Conservation (phyloP, 1,140 invertebrate genomes). For the Caenorhabditis tropicalis region DNA sequence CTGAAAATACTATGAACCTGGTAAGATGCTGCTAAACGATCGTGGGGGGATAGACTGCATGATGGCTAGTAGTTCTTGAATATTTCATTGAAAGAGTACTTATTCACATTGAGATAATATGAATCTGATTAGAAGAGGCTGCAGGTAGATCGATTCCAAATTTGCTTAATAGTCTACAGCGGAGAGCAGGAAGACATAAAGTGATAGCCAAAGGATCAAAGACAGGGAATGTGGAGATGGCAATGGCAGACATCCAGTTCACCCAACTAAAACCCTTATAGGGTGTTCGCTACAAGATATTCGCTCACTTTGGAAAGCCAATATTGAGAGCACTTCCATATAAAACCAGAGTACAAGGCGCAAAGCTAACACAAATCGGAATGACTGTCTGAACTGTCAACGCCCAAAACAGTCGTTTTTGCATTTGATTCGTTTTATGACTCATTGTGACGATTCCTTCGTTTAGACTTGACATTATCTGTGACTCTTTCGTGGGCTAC, state of each 20-base stretch:
- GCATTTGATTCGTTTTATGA: neutral
- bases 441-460: neutral
- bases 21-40: neutral
- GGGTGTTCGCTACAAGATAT: neutral
- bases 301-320: neutral
- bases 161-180: neutral
- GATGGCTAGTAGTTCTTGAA: neutral
- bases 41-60: neutral
- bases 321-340: neutral
- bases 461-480: neutral
- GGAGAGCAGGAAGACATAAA: neutral
- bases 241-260: neutral
- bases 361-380: neutral
- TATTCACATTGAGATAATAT: neutral
- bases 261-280: neutral
- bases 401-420: neutral
- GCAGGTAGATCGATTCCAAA: neutral
- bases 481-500: neutral
- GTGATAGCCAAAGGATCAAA: neutral
- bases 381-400: neutral
- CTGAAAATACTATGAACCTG: too few species aligned
- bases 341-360: neutral
- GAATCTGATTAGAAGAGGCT: neutral
- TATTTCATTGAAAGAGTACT: too few species aligned
- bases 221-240: neutral